Conservation (phyloP, 2,113 vertebrate species). For the Capreolus pygargus region DNA sequence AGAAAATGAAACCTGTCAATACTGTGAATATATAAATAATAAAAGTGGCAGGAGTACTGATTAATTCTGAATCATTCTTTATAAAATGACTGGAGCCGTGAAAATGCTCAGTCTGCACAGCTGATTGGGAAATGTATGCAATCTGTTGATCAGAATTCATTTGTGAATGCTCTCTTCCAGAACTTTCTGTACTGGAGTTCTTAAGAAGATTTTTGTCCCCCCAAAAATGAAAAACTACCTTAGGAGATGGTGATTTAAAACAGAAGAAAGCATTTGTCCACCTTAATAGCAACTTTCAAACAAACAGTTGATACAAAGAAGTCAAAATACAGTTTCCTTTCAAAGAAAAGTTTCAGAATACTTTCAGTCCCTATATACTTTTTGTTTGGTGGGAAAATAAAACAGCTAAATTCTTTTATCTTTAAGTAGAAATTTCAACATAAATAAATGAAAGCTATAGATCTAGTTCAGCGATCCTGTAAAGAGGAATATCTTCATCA, state of each 20-base stretch:
- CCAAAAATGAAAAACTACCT: background rate
- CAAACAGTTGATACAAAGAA: background rate
- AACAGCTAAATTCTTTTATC: background rate
- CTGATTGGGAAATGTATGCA: constrained; percentile 54
- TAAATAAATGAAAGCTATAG: background rate
- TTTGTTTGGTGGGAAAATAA: background rate
- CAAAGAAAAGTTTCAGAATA: background rate
- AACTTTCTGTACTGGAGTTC: background rate
- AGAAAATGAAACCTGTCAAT: constrained; percentile 62
- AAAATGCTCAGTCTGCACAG: constrained; percentile 44
- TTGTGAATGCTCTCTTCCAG: constrained; percentile 61
- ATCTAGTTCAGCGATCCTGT: background rate
- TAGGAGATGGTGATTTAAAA: background rate
- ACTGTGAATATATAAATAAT: constrained; percentile 70
- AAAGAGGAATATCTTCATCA: background rate
- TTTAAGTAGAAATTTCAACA: background rate
- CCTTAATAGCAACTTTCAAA: constrained; percentile 31
- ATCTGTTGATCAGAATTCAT: constrained; percentile 58
- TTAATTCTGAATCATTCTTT: constrained; percentile 60
- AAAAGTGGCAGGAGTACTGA: constrained; percentile 47
- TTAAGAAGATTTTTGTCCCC: constrained; percentile 33
- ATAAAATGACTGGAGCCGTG: constrained; percentile 42
- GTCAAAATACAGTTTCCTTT: background rate
- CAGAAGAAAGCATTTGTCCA: background rate
- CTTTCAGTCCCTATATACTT: background rate